Evolutionary conservation across 1,140 invertebrate species (phyloP).

Genomic region (Zeugodacus cucurbitae): DNA sequence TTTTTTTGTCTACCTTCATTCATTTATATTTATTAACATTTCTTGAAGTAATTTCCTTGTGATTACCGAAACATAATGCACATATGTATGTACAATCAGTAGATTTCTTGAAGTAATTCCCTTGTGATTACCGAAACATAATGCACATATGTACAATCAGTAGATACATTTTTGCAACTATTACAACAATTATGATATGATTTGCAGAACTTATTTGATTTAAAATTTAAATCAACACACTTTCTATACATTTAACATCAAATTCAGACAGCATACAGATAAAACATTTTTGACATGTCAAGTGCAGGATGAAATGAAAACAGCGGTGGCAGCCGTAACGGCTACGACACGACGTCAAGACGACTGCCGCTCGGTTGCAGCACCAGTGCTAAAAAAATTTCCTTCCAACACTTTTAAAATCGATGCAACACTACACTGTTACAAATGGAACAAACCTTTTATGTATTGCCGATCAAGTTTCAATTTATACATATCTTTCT

Average conservation of each 20-base stretch:
- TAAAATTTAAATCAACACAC: not conserved
- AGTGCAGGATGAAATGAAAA: not conserved
- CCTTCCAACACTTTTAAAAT: not conserved
- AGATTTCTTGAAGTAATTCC: not conserved
- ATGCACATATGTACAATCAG: too few species aligned
- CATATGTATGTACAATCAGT: too few species aligned
- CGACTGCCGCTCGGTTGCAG: not conserved
- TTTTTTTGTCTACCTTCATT: not conserved
- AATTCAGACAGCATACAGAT: not conserved
- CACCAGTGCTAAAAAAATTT: not conserved
- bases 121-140: not conserved
- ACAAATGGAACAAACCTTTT: not conserved
- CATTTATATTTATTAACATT: not conserved
- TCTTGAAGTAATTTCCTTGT: not conserved
- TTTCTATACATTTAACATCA: not conserved
- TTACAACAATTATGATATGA: not conserved
- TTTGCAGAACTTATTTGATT: not conserved
- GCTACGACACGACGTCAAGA: not conserved
- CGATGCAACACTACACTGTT: not conserved
- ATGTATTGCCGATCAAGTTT: not conserved
- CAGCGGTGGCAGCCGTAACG: not conserved
- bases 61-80: not conserved
- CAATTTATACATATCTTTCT: not conserved
- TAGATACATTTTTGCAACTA: not conserved
- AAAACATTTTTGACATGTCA: not conserved